phyloP scores from a whole-genome alignment of 2,113 vertebrate genomes.

The Seriola quinqueradiata region DNA sequence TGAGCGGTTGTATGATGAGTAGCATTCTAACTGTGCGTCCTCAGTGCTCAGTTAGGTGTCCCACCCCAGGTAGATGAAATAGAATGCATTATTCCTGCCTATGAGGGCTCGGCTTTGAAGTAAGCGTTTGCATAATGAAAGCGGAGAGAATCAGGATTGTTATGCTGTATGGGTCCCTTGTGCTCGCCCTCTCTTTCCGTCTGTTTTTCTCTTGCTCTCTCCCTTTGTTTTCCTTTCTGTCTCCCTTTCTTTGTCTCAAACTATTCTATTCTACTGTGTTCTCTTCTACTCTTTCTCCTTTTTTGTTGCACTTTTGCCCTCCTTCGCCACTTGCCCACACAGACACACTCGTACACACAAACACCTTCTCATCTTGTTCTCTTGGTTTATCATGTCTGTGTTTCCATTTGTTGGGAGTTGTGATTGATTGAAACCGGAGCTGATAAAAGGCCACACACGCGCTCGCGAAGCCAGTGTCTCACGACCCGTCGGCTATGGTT shows the following conservation, averaged over 20 bases:
- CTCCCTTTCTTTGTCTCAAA: conserved; percentile 55
- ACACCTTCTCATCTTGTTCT: conserved; percentile 71
- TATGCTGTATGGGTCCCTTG: conserved; percentile 65
- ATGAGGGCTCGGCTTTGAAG: conserved; percentile 79
- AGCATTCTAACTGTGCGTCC: conserved; percentile 43
- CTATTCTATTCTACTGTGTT: conserved; percentile 32
- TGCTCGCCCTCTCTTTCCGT: conserved; percentile 47
- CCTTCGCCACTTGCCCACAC: conserved; percentile 11
- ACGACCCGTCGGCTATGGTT: conserved; percentile 61
- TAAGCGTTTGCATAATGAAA: conserved; percentile 81
- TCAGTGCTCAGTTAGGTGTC: conserved; percentile 56
- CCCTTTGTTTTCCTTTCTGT: conserved; percentile 49
- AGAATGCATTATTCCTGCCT: conserved; percentile 80
- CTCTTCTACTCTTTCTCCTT: not conserved
- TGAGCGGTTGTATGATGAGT: conserved; percentile 36
- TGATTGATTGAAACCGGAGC: conserved; percentile 80
- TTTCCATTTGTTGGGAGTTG: conserved; percentile 69
- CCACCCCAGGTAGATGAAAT: conserved; percentile 81
- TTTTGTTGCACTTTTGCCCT: conserved; percentile 27
- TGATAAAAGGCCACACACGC: conserved; percentile 74
- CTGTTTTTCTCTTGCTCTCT: conserved; percentile 37
- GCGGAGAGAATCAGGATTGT: conserved; percentile 75
- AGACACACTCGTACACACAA: conserved; percentile 47
- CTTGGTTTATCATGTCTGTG: conserved; percentile 71
- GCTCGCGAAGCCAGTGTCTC: conserved; percentile 51